Evolutionary conservation across 2,113 vertebrate species (phyloP).

Genomic region (Prolemur simus): DNA sequence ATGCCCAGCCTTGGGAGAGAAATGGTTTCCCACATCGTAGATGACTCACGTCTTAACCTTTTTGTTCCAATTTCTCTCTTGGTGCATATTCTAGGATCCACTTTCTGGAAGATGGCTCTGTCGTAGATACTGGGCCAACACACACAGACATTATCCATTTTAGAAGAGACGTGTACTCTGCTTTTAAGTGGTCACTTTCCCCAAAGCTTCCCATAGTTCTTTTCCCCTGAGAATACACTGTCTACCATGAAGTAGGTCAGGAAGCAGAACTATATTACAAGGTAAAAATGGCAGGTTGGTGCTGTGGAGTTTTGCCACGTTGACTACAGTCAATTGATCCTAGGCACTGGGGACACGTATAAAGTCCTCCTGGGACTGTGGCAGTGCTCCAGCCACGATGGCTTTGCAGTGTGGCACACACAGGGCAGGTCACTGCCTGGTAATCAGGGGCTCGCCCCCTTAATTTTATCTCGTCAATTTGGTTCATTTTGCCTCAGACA

Average conservation of each 20-base stretch:
- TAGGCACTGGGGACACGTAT: neutral
- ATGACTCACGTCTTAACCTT: conserved; percentile 17
- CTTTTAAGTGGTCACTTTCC: neutral
- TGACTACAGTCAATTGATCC: neutral
- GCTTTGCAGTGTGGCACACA: neutral
- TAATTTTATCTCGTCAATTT: conserved; percentile 30
- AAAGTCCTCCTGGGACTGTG: neutral
- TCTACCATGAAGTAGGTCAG: neutral
- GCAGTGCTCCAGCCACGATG: fast-evolving
- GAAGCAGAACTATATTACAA: neutral
- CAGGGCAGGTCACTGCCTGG: neutral
- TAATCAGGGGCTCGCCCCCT: neutral
- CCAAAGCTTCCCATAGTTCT: neutral
- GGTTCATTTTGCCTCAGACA: conserved; percentile 22
- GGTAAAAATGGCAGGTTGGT: neutral
- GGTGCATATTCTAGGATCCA: neutral
- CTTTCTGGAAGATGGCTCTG: neutral
- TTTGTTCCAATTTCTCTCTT: conserved; percentile 3
- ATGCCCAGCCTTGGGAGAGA: neutral
- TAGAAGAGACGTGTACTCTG: neutral
- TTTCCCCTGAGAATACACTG: neutral
- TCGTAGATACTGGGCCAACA: neutral
- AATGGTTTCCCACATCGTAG: conserved; percentile 31
- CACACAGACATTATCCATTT: neutral
- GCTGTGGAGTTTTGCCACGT: neutral